A percentile compares a stretch with the other conserved stretches of the same genome.
Conservation (phyloP, 2,888 invertebrate species). For the Dioctria rufipes region DNA sequence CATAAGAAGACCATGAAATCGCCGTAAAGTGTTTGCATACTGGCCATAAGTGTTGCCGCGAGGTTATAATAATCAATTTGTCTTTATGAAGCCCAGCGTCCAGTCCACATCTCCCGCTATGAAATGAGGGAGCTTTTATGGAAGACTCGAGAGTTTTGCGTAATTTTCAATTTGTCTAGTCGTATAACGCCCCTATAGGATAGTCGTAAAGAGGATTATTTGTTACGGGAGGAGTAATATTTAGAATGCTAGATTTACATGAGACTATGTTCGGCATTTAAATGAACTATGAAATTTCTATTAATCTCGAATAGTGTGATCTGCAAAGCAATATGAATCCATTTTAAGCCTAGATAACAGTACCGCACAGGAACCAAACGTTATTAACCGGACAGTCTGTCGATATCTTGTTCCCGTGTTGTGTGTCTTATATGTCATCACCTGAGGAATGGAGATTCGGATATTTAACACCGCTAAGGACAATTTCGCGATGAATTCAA, state of each 20-base stretch:
- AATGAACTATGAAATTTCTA: conserved; percentile 40
- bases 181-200: conserved; percentile 8
- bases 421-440: neutral
- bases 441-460: conserved; percentile 17
- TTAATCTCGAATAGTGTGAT: conserved; percentile 39
- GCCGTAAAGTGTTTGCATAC: conserved; percentile 57
- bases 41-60: conserved; percentile 48
- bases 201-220: conserved; percentile 47
- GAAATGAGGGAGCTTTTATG: conserved; percentile 43
- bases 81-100: conserved; percentile 37
- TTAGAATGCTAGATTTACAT: neutral
- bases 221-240: conserved; percentile 1
- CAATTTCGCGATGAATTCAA: conserved; percentile 56
- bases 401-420: conserved; percentile 20
- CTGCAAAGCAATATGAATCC: neutral
- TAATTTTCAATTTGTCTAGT: conserved; percentile 53
- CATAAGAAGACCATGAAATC: conserved; percentile 58
- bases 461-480: conserved; percentile 11
- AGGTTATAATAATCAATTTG: conserved; percentile 53
- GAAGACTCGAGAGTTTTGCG: conserved; percentile 28
- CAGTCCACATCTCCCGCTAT: neutral
- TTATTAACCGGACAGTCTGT: neutral
- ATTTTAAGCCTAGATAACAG: conserved; percentile 14
- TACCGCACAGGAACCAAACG: neutral
- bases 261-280: neutral